Evolutionary conservation across 23 tunicate genomes (phyloP), one percentile per base, ranked within the genome.

Genomic region (Trididemnum miniatum): DNA sequence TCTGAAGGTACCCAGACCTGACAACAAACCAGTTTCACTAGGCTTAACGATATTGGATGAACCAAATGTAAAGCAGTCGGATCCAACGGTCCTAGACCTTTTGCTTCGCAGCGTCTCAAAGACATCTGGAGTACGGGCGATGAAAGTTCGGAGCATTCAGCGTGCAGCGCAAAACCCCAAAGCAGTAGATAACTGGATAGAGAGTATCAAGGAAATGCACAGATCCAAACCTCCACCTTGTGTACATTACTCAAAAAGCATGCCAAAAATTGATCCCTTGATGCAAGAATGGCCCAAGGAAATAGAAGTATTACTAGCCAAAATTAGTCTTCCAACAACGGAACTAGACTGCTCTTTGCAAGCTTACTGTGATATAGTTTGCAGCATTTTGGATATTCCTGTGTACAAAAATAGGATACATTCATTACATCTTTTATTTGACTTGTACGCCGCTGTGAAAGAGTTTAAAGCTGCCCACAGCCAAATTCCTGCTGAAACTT

Each of bases 271-370:
- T 30, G 98, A 94, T 32, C 32, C 51, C 9, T 34, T 94, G 59
- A 89, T 94, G 95, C 80, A 86, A 66, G 91, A 94, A 71, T 94
- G 98, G 98, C 98, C 98, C 26, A 60, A 74, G 26, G 90, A 90
- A 54, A 36, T 90, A 25, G 96, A 90, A 75, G 72, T 65, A 34
- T 25, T 85, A 23, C 80, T 90, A 20, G 2, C 40, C 0, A 74
- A 74, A 26, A 9, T 85, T 5, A 63, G 36, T 3, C 87, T 90
- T 20, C 96, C 96, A 1, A 59, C 87, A 40, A 86, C 96, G 1
- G 80, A 85, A 15, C 37, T 90, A n/a, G 81, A 90, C 51, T 90
- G 96, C 37, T 36, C 37, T 35, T 51, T 90, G 24, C 86, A 85
- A 34, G 35, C 66, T 31, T 90, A 85, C 50, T 49, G 73, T 57